Conservation (phyloP, 2,113 vertebrate species). For the Lagopus leucura region DNA sequence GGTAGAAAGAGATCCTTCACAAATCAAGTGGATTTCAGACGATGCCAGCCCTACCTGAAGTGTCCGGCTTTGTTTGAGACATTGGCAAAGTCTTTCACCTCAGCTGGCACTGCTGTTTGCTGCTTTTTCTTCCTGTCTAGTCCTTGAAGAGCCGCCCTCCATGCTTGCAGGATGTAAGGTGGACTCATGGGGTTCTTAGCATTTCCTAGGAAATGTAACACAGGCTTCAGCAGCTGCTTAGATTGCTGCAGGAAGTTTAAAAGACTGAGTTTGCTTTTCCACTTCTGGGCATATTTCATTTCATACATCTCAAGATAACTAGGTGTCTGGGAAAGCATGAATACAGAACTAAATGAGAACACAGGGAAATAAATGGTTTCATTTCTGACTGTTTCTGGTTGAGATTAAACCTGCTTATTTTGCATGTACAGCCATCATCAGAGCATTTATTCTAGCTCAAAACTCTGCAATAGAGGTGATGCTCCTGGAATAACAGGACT, state of each 20-base stretch:
- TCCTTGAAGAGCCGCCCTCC: neutral
- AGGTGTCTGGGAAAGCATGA: neutral
- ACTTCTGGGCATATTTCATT: neutral
- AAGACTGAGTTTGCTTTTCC: neutral
- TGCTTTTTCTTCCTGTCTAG: neutral
- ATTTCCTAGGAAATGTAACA: neutral
- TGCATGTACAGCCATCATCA: neutral
- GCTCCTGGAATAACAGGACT: neutral
- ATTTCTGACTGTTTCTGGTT: neutral
- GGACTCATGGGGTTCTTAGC: neutral
- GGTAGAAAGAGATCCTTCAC: neutral
- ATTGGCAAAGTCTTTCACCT: neutral
- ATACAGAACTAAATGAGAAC: neutral
- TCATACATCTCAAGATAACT: neutral
- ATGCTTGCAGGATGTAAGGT: rapidly evolving
- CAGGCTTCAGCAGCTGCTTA: neutral
- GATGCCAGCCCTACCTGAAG: neutral
- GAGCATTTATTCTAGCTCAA: neutral
- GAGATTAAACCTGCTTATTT: neutral
- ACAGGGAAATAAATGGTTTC: neutral
- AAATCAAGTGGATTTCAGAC: neutral
- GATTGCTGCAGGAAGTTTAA: neutral
- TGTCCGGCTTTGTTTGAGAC: neutral
- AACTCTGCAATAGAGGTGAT: neutral
- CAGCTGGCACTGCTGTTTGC: neutral